phyloP scores from a whole-genome alignment of 2,888 invertebrate species.

The Xylota sylvarum region DNA sequence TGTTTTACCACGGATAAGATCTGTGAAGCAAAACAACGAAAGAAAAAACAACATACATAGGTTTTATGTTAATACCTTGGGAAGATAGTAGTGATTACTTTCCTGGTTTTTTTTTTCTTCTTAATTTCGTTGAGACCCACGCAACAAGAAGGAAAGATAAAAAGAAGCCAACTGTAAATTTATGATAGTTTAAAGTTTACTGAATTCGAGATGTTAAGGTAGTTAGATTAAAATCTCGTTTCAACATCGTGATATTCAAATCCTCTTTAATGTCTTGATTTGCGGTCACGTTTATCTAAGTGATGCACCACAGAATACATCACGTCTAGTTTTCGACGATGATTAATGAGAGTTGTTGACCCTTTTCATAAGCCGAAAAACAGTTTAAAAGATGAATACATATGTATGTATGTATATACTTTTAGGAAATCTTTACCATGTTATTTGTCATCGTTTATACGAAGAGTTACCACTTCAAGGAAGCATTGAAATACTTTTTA shows the following conservation, averaged over 20 bases:
- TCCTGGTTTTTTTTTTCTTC: constrained; percentile 3
- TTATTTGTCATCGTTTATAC: constrained; percentile 19
- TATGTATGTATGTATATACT: too few species aligned
- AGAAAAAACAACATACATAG: constrained; percentile 7
- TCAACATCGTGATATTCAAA: constrained; percentile 34
- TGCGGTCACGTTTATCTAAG: constrained; percentile 35
- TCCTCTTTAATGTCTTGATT: constrained; percentile 47
- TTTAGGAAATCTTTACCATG: background rate
- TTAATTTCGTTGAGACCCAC: background rate
- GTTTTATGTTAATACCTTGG: constrained; percentile 9
- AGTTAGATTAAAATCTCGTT: constrained; percentile 36
- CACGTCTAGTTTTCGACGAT: constrained; percentile 15
- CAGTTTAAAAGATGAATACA: constrained; percentile 6
- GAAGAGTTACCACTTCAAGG: background rate
- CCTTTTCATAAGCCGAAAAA: constrained; percentile 44
- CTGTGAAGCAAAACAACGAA: background rate
- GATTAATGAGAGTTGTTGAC: constrained; percentile 64
- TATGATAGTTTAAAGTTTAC: constrained; percentile 12
- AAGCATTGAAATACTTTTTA: background rate
- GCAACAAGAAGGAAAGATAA: background rate
- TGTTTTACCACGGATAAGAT: constrained; percentile 29
- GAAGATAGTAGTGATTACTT: constrained; percentile 32
- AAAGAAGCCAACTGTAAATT: background rate
- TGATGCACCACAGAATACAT: constrained; percentile 27
- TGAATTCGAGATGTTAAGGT: constrained; percentile 15